Evolutionary conservation across 2,113 vertebrate genomes (phyloP), one percentile per base, ranked within the genome.

Genomic region (Ptychochromis oligacanthus): DNA sequence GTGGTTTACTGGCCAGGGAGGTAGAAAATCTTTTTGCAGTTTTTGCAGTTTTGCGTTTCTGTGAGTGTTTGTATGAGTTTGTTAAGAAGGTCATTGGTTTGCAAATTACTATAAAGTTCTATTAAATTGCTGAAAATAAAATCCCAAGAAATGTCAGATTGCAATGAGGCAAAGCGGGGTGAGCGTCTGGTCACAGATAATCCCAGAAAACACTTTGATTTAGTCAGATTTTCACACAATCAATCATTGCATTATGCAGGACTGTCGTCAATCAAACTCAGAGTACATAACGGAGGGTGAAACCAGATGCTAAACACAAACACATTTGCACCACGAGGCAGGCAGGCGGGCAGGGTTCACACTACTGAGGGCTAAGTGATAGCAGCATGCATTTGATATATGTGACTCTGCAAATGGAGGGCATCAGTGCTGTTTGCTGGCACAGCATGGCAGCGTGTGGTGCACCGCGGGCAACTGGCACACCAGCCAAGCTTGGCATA

Each of bases 391-490:
- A 96, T 97, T 97, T 97, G 97, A 97, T 97, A 97, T 98, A 97
- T 97, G 97, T 97, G 97, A 97, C 97, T 97, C 96, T 96, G 97
- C 97, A 97, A 96, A 97, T 97, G 96, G 97, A 97, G 96, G 97
- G 97, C 97, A 98, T 97, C 97, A 96, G 97, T 96, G 96, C 96
- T 96, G 97, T 96, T 97, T 97, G 96, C 97, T 97, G 97, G 97
- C 97, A 97, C 97, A 96, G 97, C 96, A 96, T 97, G 97, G 96
- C 97, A 97, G 97, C 96, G 97, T 97, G 97, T 96, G 96, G 97
- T 95, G 95, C 97, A 97, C 97, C 95, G 96, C 97, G 92, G 97
- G 97, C 96, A 95, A 96, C 96, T 95, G 96, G 96, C 97, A 96
- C 96, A 96, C 97, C 96, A 96, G 96, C 97, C 95, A 96, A 96